phyloP scores from a whole-genome alignment of 2,113 vertebrate species.

The Syngnathus scovelli region DNA sequence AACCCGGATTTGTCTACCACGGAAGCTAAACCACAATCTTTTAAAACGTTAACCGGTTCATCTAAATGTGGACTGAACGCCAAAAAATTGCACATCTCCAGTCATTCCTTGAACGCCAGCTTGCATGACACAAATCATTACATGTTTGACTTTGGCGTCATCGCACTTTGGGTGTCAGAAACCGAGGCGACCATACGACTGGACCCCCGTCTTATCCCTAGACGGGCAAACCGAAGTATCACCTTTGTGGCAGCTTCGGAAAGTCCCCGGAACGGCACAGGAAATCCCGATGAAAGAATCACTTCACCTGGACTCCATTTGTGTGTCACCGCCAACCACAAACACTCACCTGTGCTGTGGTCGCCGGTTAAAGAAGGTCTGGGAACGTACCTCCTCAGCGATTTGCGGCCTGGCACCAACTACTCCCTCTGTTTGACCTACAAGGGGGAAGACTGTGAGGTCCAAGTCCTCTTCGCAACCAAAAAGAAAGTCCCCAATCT shows the following conservation, averaged over 20 bases:
- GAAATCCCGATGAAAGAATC: conserved; percentile 49
- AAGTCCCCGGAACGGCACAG: conserved; percentile 70
- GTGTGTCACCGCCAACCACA: conserved; percentile 72
- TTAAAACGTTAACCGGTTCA: neutral
- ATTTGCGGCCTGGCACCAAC: conserved; percentile 83
- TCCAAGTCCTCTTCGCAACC: conserved; percentile 91
- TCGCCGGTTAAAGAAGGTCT: conserved; percentile 84
- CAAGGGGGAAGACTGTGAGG: conserved; percentile 81
- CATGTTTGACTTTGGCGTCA: conserved; percentile 86
- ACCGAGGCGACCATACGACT: conserved; percentile 86
- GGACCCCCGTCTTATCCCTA: conserved; percentile 82
- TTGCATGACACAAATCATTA: conserved; percentile 80
- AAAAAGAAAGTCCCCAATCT: conserved; percentile 85
- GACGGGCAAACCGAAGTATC: conserved; percentile 68
- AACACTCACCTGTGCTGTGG: conserved; percentile 83
- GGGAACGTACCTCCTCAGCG: conserved; percentile 84
- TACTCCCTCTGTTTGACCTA: conserved; percentile 91
- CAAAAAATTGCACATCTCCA: conserved; percentile 77
- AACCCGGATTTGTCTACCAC: conserved; percentile 22
- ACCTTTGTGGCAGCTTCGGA: conserved; percentile 50
- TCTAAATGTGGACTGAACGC: conserved; percentile 74
- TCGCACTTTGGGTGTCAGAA: conserved; percentile 88
- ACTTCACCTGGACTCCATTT: conserved; percentile 80
- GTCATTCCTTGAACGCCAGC: conserved; percentile 82
- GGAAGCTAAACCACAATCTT: neutral